Conservation (phyloP, 2,113 vertebrate species). For the Pygoscelis antarcticus region DNA sequence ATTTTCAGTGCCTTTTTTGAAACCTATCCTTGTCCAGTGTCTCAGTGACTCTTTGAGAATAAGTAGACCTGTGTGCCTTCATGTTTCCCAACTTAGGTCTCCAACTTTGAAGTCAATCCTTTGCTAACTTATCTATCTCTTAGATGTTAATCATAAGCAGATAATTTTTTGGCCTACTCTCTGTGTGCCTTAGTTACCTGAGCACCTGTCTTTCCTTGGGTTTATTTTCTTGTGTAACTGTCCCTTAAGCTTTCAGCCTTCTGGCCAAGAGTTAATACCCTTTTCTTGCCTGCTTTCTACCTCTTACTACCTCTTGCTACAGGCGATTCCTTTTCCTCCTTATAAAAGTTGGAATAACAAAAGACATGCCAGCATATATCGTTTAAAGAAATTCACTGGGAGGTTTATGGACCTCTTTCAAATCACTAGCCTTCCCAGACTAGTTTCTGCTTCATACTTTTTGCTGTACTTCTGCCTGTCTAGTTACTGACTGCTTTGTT, state of each 20-base stretch:
- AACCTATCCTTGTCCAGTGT: background rate
- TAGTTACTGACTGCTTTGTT: background rate
- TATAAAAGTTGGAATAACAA: background rate
- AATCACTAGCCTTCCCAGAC: background rate
- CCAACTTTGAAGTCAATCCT: background rate
- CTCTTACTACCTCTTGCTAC: background rate
- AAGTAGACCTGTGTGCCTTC: background rate
- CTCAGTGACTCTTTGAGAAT: background rate
- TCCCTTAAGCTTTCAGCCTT: background rate
- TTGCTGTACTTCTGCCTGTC: background rate
- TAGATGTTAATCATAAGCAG: background rate
- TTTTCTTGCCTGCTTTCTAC: background rate
- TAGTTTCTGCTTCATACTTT: background rate
- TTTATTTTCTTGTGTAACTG: background rate
- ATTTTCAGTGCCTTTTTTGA: background rate
- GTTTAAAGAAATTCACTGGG: background rate
- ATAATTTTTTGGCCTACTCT: background rate
- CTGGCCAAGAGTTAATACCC: background rate
- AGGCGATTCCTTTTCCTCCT: background rate
- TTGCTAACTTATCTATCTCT: background rate
- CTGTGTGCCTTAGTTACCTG: background rate
- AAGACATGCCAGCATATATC: background rate
- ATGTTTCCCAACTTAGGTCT: background rate
- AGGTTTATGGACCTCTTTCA: background rate
- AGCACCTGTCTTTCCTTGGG: background rate